phyloP scores from a whole-genome alignment of 2,797 vertebrate species.

The Myotis pilosus region DNA sequence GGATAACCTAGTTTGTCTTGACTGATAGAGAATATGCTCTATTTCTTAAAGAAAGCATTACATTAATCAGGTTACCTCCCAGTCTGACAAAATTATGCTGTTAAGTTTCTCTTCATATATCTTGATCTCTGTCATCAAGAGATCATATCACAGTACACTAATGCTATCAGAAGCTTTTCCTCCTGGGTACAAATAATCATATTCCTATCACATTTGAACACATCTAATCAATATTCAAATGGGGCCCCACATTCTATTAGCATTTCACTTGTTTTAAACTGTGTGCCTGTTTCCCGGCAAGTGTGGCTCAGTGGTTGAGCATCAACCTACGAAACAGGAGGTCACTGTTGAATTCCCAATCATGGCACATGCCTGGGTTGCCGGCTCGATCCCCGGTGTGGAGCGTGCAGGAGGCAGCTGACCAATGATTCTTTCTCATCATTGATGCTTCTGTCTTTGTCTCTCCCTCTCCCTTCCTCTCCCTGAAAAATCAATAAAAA shows the following conservation, averaged over 20 bases:
- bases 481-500: too few relatives aligned
- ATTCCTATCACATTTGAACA: neutral
- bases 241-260: neutral
- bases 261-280: neutral
- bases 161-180: neutral
- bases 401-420: too few relatives aligned
- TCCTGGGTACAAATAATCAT: neutral
- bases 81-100: neutral
- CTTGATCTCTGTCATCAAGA: conserved; percentile 13
- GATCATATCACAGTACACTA: neutral
- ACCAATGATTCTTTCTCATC: too few relatives aligned
- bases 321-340: too few relatives aligned
- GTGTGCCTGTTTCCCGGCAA: neutral
- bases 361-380: too few relatives aligned
- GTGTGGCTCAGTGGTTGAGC: too few relatives aligned
- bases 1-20: neutral
- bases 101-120: neutral
- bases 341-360: too few relatives aligned
- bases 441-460: too few relatives aligned
- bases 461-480: too few relatives aligned
- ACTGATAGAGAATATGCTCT: neutral
- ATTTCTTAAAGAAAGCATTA: neutral
- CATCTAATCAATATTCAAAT: neutral
- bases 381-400: too few relatives aligned
- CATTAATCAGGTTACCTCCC: neutral